These are phyloP conservation scores for Drosophila ogumai DNA, from an alignment of 1,140 invertebrate species.

Conservation along the genomic window DNA sequence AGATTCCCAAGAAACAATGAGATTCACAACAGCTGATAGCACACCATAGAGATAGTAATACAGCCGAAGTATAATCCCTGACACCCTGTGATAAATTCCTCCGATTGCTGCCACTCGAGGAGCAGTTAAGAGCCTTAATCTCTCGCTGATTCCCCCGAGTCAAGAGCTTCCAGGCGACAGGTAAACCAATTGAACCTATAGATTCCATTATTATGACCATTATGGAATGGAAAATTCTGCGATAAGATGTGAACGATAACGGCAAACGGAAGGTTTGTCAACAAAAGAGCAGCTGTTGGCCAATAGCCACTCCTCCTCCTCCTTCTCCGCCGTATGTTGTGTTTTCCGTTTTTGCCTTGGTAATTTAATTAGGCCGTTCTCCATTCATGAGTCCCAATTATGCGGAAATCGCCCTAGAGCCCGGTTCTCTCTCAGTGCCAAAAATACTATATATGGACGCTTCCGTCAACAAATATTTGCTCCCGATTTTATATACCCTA, in stretches of 20 bases:
- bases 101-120: slow-evolving; percentile 12
- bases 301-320: neutral
- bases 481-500: slow-evolving; percentile 28
- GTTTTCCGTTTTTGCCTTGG: slow-evolving; percentile 15
- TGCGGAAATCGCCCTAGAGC: slow-evolving; percentile 58
- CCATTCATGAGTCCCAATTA: slow-evolving; percentile 36
- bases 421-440: slow-evolving; percentile 20
- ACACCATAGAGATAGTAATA: neutral
- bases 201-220: slow-evolving; percentile 31
- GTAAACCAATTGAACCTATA: slow-evolving; percentile 18
- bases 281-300: slow-evolving; percentile 58
- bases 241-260: slow-evolving; percentile 78
- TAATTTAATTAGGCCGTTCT: slow-evolving; percentile 71
- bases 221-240: slow-evolving; percentile 41
- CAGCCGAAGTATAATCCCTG: neutral
- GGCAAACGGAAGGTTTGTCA: slow-evolving; percentile 42
- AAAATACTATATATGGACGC: slow-evolving; percentile 31
- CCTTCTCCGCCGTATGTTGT: neutral
- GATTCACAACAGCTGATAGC: neutral
- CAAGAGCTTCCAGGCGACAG: slow-evolving; percentile 27
- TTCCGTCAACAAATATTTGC: slow-evolving; percentile 73
- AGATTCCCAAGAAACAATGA: too few relatives aligned
- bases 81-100: slow-evolving; percentile 16
- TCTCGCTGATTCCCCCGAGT: slow-evolving; percentile 14
- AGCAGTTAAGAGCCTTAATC: slow-evolving; percentile 19